Evolutionary conservation across 37 sponge, comb jelly and placozoan genomes (phyloP).

Genomic region (Agelas oroides): DNA sequence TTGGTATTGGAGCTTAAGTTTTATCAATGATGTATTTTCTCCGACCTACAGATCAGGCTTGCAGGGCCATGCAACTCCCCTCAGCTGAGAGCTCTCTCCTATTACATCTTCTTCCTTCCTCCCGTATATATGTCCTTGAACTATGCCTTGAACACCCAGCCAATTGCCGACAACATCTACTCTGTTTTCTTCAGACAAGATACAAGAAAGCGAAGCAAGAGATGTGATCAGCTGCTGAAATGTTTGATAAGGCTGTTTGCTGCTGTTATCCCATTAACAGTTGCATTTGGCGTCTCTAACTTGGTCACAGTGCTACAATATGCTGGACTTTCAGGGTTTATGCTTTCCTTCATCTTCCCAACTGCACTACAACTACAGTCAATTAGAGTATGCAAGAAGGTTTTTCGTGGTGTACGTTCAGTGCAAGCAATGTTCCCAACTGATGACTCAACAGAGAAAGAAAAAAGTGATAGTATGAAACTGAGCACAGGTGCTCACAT

Average conservation of each 20-base stretch:
- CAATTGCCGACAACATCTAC: constrained; percentile 79
- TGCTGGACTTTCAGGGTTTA: constrained; percentile 85
- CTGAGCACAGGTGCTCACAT: no score
- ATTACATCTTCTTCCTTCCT: constrained; percentile 87
- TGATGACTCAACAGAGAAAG: no score
- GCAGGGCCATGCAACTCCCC: constrained; percentile 4
- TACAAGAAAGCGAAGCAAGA: constrained; percentile 21
- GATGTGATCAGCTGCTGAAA: constrained; percentile 12
- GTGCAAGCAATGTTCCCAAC: background rate
- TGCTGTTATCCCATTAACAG: constrained; percentile 71
- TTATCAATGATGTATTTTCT: no score
- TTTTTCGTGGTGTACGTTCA: constrained; percentile 22
- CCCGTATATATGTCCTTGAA: constrained; percentile 85
- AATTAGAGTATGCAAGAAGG: constrained; percentile 54
- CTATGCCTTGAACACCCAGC: constrained; percentile 76
- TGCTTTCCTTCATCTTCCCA: constrained; percentile 80
- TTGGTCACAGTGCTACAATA: constrained; percentile 80
- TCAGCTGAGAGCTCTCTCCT: constrained; percentile 66
- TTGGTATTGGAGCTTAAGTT: no score
- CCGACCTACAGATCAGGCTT: constrained; percentile 39
- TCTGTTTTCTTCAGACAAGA: constrained; percentile 58
- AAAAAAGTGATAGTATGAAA: no score
- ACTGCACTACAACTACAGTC: constrained; percentile 77
- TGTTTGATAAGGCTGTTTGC: constrained; percentile 43
- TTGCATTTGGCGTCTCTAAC: constrained; percentile 80